Evolutionary conservation across 1,140 invertebrate species (phyloP).

Genomic region (Apis laboriosa): DNA sequence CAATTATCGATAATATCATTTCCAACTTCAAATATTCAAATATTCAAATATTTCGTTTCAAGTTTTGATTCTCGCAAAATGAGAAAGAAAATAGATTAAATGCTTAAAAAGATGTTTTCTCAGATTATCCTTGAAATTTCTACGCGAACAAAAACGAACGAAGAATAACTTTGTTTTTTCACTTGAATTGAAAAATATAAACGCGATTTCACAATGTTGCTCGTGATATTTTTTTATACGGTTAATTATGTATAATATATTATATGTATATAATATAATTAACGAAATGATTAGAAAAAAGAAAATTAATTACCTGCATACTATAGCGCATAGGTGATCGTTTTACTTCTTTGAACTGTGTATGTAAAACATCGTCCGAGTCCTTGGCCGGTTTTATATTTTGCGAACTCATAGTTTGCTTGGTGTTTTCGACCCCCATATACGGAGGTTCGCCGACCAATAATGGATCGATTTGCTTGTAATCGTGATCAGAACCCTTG

Average conservation of each 20-base stretch:
- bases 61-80: background rate
- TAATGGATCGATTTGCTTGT: constrained; percentile 75
- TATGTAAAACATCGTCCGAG: background rate
- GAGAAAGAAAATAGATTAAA: constrained; percentile 50
- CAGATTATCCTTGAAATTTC: constrained; percentile 34
- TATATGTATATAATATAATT: background rate
- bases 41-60: background rate
- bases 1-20: too few relatives aligned
- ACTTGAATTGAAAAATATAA: too few relatives aligned
- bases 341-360: constrained; percentile 57
- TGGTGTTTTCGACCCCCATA: constrained; percentile 14
- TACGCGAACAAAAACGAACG: constrained; percentile 22
- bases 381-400: constrained; percentile 52
- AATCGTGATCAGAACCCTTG: constrained; percentile 63
- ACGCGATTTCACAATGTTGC: background rate
- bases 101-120: background rate
- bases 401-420: constrained; percentile 55
- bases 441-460: constrained; percentile 57
- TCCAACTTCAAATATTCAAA: background rate
- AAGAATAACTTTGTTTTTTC: background rate
- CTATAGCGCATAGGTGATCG: constrained; percentile 17
- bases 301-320: constrained; percentile 57
- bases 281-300: background rate
- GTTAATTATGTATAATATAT: too few relatives aligned
- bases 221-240: background rate